phyloP scores from a whole-genome alignment of 2,113 vertebrate species.

The Melanocharis versteri region DNA sequence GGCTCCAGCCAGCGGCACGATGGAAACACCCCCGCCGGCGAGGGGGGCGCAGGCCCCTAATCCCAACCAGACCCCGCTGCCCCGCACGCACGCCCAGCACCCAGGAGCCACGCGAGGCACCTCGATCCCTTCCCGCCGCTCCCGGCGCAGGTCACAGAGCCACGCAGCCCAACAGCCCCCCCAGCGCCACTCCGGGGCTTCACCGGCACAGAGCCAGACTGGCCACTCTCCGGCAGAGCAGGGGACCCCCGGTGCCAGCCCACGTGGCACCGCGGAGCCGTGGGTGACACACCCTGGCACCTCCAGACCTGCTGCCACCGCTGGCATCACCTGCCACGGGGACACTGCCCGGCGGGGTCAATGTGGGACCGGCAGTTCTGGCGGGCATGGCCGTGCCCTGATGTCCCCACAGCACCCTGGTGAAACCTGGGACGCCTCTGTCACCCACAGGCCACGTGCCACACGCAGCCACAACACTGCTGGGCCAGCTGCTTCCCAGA shows the following conservation, averaged over 20 bases:
- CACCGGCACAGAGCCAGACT: background rate
- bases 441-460: background rate
- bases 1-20: background rate
- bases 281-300: background rate
- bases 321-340: rapidly evolving
- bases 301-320: rapidly evolving
- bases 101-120: rapidly evolving
- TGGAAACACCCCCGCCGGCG: background rate
- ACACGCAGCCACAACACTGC: background rate
- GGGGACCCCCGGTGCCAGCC: background rate
- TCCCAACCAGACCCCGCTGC: background rate
- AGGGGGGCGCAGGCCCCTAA: background rate
- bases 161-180: rapidly evolving
- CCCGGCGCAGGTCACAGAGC: rapidly evolving
- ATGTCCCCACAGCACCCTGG: background rate
- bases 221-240: rapidly evolving
- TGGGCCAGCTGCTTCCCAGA: background rate
- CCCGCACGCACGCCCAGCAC: background rate
- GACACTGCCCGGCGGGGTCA: background rate
- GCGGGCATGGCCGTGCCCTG: rapidly evolving
- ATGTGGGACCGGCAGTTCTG: rapidly evolving
- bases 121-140: rapidly evolving
- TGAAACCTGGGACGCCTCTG: background rate
- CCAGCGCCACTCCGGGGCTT: rapidly evolving
- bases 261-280: rapidly evolving